Evolutionary conservation across 2,888 invertebrate species (phyloP).

Genomic region (Cephalotes varians): DNA sequence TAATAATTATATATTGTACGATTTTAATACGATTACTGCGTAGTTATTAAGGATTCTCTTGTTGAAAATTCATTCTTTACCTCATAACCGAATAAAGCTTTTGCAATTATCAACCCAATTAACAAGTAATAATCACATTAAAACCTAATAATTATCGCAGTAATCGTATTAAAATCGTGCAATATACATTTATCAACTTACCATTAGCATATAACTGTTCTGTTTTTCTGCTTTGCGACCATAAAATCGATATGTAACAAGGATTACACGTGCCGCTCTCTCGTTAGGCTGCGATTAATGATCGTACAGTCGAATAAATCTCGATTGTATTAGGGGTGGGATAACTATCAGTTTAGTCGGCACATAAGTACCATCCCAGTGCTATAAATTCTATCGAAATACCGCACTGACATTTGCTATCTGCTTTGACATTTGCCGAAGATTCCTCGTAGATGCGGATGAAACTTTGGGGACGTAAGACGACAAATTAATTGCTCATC

Average conservation of each 20-base stretch:
- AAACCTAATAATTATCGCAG: background rate
- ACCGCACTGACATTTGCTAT: background rate
- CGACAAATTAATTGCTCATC: background rate
- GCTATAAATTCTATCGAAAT: constrained; percentile 22
- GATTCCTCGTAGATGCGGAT: background rate
- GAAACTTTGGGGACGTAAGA: background rate
- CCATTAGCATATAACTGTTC: background rate
- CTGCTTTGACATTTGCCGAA: background rate
- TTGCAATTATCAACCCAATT: constrained; percentile 21
- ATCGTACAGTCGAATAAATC: constrained; percentile 38
- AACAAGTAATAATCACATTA: background rate
- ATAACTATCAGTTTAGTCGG: constrained; percentile 44
- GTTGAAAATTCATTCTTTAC: constrained; percentile 15
- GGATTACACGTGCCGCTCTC: constrained; percentile 44
- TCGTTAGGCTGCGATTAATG: constrained; percentile 28
- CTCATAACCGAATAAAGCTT: constrained; percentile 5
- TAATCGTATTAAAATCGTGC: constrained; percentile 16
- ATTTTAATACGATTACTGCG: constrained; percentile 7
- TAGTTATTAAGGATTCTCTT: constrained; percentile 8
- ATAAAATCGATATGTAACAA: background rate
- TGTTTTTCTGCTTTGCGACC: background rate
- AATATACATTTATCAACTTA: constrained; percentile 29
- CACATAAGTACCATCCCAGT: background rate
- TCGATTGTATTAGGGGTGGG: background rate
- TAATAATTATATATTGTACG: constrained; percentile 13